phyloP scores from a whole-genome alignment of 2,797 vertebrate species.

The Argyrosomus regius region DNA sequence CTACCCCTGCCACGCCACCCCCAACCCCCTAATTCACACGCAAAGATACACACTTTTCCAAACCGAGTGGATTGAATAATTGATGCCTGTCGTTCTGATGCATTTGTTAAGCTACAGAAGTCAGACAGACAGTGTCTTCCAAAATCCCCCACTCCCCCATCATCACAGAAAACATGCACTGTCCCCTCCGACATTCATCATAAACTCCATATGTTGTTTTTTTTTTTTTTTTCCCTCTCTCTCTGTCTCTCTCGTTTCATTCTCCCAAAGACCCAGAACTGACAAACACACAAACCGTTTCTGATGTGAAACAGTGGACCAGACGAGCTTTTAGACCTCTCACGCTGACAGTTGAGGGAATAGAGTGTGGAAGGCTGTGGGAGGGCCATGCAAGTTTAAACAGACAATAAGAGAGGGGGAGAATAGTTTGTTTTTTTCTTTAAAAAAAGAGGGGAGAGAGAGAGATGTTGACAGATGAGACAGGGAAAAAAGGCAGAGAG shows the following conservation, averaged over 20 bases:
- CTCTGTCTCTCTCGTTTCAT: slow-evolving; percentile 63
- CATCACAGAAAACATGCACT: slow-evolving; percentile 78
- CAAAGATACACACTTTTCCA: slow-evolving; percentile 55
- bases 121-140: slow-evolving; percentile 77
- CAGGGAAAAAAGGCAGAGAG: slow-evolving; percentile 50
- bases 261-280: slow-evolving; percentile 77
- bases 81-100: slow-evolving; percentile 91
- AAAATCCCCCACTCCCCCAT: slow-evolving; percentile 43
- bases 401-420: slow-evolving; percentile 80
- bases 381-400: slow-evolving; percentile 86
- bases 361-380: slow-evolving; percentile 68
- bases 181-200: slow-evolving; percentile 78
- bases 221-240: slow-evolving; percentile 26
- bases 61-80: slow-evolving; percentile 92
- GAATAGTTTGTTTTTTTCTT: slow-evolving; percentile 72
- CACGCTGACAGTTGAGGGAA: slow-evolving; percentile 83
- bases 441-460: slow-evolving; percentile 57
- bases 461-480: slow-evolving; percentile 77
- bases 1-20: slow-evolving; percentile 46
- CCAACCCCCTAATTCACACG: not conserved
- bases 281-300: slow-evolving; percentile 86
- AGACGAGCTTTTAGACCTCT: slow-evolving; percentile 86
- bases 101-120: slow-evolving; percentile 87
- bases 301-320: slow-evolving; percentile 85
- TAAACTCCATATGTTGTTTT: slow-evolving; percentile 74